Evolutionary conservation across 2,888 invertebrate species (phyloP), one percentile per base, ranked within the genome.

Genomic region (Masnerella sp.): DNA sequence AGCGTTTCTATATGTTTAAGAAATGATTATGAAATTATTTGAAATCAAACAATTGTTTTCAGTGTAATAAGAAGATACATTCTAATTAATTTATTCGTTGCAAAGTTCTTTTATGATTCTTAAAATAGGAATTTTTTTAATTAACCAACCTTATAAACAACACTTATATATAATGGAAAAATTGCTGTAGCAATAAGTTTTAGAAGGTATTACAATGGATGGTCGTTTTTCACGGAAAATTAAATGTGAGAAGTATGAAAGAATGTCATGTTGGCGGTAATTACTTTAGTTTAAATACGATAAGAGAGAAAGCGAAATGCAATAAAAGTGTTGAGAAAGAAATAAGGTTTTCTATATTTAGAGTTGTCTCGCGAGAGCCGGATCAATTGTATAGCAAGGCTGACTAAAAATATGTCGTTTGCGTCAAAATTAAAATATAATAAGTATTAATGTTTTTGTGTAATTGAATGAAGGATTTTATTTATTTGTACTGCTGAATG

Each of bases 261-360:
- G 58, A 58, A 45, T 20, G 43, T 43, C 43, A 20, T 11, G 20
- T 36, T 18, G 47, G 47, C 45, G 30, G 45, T 47, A 59, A 45
- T 59, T 38, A 47, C 38, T 30, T 34, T 36, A 45, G 36, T 45
- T 58, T 43, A 34, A 58, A 58, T 36, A n/a, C 25, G 32, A 43
- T 32, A 32, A 56, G 42, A 12, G 17, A 34, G 22, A 42, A 40
- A 52, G 38, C n/a, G 51, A 54, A 56, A 56, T 56, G 43, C 14
- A 43, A 43, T 43, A 56, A 42, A 28, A 7, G 22, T 9, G 8
- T 7, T 20, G 15, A 18, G 30, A 43, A 20, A 30, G 28, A 28
- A 43, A 43, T 30, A 56, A 56, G 14, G 43, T 34, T 42, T 42
- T n/a, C 22, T 42, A 56, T 56, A 28, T 25, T 54, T 28, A 28